These are phyloP conservation scores for Steinernema khuongi DNA, from an alignment of 1,140 invertebrate genomes.

Conservation along the genomic window DNA sequence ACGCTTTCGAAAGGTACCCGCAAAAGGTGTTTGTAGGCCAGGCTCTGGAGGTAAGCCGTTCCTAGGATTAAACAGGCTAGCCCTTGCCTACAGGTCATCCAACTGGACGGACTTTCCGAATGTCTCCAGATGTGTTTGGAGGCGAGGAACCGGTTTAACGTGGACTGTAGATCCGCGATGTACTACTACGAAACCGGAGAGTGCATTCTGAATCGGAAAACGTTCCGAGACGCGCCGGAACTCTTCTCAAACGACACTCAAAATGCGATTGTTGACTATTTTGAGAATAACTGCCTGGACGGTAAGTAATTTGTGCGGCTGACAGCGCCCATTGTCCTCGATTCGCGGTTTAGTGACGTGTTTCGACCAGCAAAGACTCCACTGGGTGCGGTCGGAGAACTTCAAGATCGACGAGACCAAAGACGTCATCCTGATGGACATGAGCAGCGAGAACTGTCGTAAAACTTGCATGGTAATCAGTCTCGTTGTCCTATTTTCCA, in stretches of 20 bases:
- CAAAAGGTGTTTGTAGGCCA: constrained; percentile 49
- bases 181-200: constrained; percentile 55
- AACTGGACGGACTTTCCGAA: constrained; percentile 40
- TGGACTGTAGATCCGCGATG: constrained; percentile 54
- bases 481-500: constrained; percentile 1
- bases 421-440: constrained; percentile 48
- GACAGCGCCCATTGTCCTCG: neutral
- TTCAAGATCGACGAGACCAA: constrained; percentile 44
- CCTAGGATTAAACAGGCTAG: neutral
- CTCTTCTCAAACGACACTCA: constrained; percentile 42
- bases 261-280: constrained; percentile 52
- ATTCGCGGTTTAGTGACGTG: constrained; percentile 50
- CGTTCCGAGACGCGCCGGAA: constrained; percentile 26
- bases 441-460: constrained; percentile 47
- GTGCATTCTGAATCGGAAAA: constrained; percentile 54
- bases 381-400: constrained; percentile 52
- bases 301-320: constrained; percentile 35
- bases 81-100: constrained; percentile 36
- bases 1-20: constrained; percentile 52
- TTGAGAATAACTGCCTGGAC: constrained; percentile 55
- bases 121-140: constrained; percentile 53
- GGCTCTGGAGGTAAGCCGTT: constrained; percentile 46
- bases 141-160: constrained; percentile 25
- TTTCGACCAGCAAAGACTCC: constrained; percentile 29
- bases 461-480: constrained; percentile 41